Evolutionary conservation across 2,113 vertebrate species (phyloP).

Genomic region (Clinocottus analis): DNA sequence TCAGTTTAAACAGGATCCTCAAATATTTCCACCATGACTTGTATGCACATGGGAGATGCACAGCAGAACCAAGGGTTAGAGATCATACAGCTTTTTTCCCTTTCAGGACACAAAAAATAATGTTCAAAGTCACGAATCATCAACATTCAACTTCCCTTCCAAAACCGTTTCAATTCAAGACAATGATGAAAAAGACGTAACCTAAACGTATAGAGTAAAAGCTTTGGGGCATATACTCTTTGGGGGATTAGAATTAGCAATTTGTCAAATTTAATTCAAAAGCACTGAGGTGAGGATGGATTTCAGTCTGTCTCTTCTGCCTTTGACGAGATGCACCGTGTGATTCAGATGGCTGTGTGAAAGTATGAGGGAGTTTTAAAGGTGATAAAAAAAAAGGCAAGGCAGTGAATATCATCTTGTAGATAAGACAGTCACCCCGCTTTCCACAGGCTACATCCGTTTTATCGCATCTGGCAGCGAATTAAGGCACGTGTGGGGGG

Average conservation of each 20-base stretch:
- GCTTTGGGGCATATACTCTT: slow-evolving; percentile 58
- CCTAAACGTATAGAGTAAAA: slow-evolving; percentile 47
- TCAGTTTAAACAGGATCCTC: slow-evolving; percentile 58
- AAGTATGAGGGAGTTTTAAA: slow-evolving; percentile 83
- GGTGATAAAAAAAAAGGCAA: slow-evolving; percentile 85
- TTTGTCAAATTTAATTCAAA: slow-evolving; percentile 76
- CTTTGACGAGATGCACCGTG: slow-evolving; percentile 65
- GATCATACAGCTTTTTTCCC: slow-evolving; percentile 55
- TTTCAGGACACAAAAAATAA: slow-evolving; percentile 64
- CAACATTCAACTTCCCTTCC: slow-evolving; percentile 56
- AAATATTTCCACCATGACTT: slow-evolving; percentile 72
- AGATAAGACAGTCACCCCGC: slow-evolving; percentile 83
- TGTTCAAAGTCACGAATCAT: slow-evolving; percentile 67
- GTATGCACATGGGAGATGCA: slow-evolving; percentile 68
- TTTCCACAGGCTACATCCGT: slow-evolving; percentile 83
- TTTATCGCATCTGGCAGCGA: slow-evolving; percentile 88
- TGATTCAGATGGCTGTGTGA: slow-evolving; percentile 80
- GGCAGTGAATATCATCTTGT: slow-evolving; percentile 82
- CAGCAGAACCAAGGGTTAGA: slow-evolving; percentile 62
- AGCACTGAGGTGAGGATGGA: slow-evolving; percentile 54
- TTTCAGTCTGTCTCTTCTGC: slow-evolving; percentile 56
- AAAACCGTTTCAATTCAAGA: slow-evolving; percentile 47
- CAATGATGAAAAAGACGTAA: slow-evolving; percentile 65
- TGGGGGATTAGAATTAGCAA: slow-evolving; percentile 70
- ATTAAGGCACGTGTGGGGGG: slow-evolving; percentile 84